phyloP scores from a whole-genome alignment of 1,140 invertebrate genomes.

The Bradysia coprophila region DNA sequence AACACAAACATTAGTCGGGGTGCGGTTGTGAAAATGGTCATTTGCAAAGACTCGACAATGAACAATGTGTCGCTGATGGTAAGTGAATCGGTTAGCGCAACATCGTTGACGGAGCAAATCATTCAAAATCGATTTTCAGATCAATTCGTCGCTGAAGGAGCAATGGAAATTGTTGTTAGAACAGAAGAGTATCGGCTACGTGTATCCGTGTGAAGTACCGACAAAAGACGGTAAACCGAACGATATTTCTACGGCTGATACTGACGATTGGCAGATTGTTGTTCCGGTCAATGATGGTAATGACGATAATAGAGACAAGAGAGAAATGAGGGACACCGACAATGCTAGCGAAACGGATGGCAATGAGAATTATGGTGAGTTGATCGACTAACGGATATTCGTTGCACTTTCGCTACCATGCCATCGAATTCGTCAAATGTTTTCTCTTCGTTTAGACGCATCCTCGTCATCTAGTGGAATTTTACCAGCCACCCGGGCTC shows the following conservation, averaged over 20 bases:
- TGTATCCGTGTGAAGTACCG: conserved; percentile 31
- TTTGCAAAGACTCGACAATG: conserved; percentile 47
- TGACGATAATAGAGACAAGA: neutral
- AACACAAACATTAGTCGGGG: conserved; percentile 34
- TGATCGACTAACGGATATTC: too few relatives aligned
- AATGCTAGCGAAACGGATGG: too few relatives aligned
- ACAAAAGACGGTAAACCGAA: conserved; percentile 4
- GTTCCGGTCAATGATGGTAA: conserved; percentile 10
- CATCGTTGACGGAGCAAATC: too few relatives aligned
- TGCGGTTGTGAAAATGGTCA: conserved; percentile 33
- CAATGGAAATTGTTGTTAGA: conserved; percentile 46
- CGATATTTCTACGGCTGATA: conserved; percentile 8
- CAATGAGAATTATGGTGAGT: too few relatives aligned
- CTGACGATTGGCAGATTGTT: conserved; percentile 23
- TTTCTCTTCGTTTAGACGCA: too few relatives aligned
- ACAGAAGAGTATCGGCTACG: conserved; percentile 33
- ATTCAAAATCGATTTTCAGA: too few relatives aligned
- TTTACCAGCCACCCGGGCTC: conserved; percentile 30
- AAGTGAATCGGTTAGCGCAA: too few relatives aligned
- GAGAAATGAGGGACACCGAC: too few relatives aligned
- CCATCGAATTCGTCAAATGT: too few relatives aligned
- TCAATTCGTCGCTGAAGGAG: conserved; percentile 38
- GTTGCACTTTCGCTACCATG: too few relatives aligned
- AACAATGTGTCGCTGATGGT: conserved; percentile 47
- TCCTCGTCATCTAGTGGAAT: too few relatives aligned